Evolutionary conservation across 2,797 vertebrate genomes (phyloP), one percentile per base, ranked within the genome.

Genomic region (Hydrophis major): DNA sequence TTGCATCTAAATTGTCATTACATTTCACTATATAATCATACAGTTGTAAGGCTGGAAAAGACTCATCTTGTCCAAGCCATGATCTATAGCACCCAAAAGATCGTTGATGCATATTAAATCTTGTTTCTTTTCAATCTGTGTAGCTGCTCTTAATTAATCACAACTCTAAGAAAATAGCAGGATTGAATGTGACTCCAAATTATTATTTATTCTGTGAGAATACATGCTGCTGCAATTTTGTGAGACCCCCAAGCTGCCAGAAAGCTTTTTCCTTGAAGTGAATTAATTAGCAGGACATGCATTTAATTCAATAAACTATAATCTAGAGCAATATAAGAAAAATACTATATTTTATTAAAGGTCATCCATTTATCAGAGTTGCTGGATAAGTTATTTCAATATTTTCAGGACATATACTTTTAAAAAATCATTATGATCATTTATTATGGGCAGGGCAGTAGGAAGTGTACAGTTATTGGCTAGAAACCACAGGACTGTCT

Each of bases 131-230:
- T 91, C 22, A 93, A 88, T 83, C 90, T 87, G 88, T 32, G 37
- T 83, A 93, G 56, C 57, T 69, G 60, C 6, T 18, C 47, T 91
- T 90, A 88, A 93, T 93, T 93, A 90, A 93, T 61, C 92, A 90
- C 55, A 93, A n/a, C 22, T 83, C 42, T 37, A 91, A 86, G 59
- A 42, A 86, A 78, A 87, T 61, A 90, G 89, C 22, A 55, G 53
- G 56, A 27, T 37, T 50, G 10, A 55, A 88, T 50, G 18, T 88
- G 56, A 88, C 22, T 55, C 42, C 66, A 91, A 28, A 91, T 87
- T 88, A 60, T 60, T 88, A n/a, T 86, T 25, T 86, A n/a, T 66
- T 90, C 88, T 86, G 7, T 27, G 57, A 28, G 32, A 37, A 61
- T 86, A 42, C 47, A 87, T 55, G 63, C 55, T 32, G 37, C 28